Percentiles rank a stretch among this genome's conserved stretches.
Conservation (phyloP, 2,113 vertebrate species). For the Corythaixoides concolor region DNA sequence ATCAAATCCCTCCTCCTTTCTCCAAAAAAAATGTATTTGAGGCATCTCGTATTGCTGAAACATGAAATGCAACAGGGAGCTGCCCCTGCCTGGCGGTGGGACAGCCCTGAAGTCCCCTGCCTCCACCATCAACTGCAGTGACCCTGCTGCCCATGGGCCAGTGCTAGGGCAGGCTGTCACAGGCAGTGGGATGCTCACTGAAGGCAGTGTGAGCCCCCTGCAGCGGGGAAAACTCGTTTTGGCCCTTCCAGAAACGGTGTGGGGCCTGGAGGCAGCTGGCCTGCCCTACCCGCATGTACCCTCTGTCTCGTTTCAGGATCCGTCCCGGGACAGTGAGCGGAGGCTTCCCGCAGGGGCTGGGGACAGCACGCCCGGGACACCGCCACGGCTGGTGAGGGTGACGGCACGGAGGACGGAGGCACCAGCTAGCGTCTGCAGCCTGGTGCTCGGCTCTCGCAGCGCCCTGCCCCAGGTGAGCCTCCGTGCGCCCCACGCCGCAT, state of each 20-base stretch:
- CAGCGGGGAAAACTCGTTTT: background rate
- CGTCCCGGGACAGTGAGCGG: background rate
- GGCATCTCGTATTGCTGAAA: background rate
- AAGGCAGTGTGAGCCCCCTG: background rate
- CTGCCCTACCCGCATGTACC: background rate
- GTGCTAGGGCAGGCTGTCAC: background rate
- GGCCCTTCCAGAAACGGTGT: background rate
- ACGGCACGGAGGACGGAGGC: background rate
- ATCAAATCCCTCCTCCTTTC: background rate
- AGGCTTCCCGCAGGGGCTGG: background rate
- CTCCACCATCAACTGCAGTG: fast-evolving
- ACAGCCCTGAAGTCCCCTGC: background rate
- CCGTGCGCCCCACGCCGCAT: background rate
- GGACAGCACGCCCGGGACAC: fast-evolving
- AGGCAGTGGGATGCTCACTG: background rate
- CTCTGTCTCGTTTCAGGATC: background rate
- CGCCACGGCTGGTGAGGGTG: conserved; percentile 23
- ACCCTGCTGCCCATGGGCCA: background rate
- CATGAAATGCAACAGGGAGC: background rate
- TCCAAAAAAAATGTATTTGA: background rate
- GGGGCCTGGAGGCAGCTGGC: background rate
- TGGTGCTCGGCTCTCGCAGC: conserved; percentile 38
- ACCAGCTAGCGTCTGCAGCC: conserved; percentile 23
- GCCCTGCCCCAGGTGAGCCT: conserved; percentile 64
- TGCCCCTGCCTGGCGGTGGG: background rate